A percentile compares a stretch with the other conserved stretches of the same genome.
phyloP scores from a whole-genome alignment of 2,888 invertebrate species.

The Hoplodrina blanda region DNA sequence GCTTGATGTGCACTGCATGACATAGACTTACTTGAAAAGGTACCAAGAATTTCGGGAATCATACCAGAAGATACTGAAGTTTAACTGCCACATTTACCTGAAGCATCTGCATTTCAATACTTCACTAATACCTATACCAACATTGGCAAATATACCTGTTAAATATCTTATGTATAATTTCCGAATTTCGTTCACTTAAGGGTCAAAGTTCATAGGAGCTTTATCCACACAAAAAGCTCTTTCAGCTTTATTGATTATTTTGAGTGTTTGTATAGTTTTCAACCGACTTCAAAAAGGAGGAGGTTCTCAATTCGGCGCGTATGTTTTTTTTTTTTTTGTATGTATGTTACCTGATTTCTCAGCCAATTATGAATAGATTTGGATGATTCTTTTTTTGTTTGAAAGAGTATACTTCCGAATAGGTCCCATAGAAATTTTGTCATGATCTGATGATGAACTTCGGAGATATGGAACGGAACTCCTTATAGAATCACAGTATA shows the following conservation, averaged over 20 bases:
- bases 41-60: neutral
- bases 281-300: too few relatives aligned
- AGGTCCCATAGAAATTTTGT: too few relatives aligned
- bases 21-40: neutral
- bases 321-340: too few relatives aligned
- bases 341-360: too few relatives aligned
- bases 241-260: neutral
- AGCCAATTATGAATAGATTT: too few relatives aligned
- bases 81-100: neutral
- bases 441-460: too few relatives aligned
- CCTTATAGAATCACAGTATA: too few relatives aligned
- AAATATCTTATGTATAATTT: neutral
- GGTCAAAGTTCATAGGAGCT: constrained; percentile 47
- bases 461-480: too few relatives aligned
- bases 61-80: neutral
- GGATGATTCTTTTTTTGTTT: too few relatives aligned
- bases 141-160: neutral
- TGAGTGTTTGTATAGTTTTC: neutral
- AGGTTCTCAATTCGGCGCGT: too few relatives aligned
- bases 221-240: neutral
- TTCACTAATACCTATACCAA: neutral
- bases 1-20: neutral
- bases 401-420: too few relatives aligned
- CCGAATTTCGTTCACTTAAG: neutral
- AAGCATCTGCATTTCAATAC: neutral